phyloP scores from a whole-genome alignment of 2,888 invertebrate genomes.

The Drosophila colorata region DNA sequence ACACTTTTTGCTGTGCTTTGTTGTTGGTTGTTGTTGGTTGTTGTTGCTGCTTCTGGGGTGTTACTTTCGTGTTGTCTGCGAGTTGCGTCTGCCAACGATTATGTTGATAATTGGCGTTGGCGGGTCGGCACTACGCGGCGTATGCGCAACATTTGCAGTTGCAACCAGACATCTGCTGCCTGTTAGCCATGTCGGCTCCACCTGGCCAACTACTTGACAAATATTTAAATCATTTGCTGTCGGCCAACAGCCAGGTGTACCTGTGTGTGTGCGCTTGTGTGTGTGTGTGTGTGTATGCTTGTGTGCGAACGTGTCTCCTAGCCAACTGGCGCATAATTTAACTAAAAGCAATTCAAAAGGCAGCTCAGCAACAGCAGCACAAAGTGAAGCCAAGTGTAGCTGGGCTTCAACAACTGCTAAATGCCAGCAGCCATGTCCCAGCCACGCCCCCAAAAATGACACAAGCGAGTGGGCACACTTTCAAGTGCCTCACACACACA shows the following conservation, averaged over 20 bases:
- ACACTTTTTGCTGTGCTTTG: conserved; percentile 29
- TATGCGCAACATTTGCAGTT: conserved; percentile 44
- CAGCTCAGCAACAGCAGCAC: conserved; percentile 37
- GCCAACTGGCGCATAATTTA: conserved; percentile 64
- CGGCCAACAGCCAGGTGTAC: conserved; percentile 26
- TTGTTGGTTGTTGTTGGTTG: conserved; percentile 21
- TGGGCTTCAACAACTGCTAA: conserved; percentile 49
- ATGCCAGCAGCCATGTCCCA: conserved; percentile 48
- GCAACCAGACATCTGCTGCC: conserved; percentile 6
- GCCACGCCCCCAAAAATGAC: conserved; percentile 28
- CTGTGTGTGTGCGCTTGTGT: too few species aligned
- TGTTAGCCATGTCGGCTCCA: conserved; percentile 10
- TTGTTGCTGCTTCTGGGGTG: conserved; percentile 18
- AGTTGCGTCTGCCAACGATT: conserved; percentile 40
- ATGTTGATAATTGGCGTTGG: conserved; percentile 49
- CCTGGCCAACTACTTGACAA: conserved; percentile 48
- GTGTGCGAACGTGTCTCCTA: conserved; percentile 6
- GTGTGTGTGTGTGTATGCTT: too few species aligned
- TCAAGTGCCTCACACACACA: conserved; percentile 38
- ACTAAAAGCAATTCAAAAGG: conserved; percentile 64
- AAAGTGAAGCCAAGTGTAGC: conserved; percentile 57
- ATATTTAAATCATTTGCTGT: conserved; percentile 70
- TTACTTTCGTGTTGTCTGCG: conserved; percentile 33
- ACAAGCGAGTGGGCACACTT: conserved; percentile 19
- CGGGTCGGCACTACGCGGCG: conserved; percentile 30